Percentiles rank a stretch among this genome's conserved stretches.
phyloP scores from a whole-genome alignment of 2,797 vertebrate species.

The Gila robusta region DNA sequence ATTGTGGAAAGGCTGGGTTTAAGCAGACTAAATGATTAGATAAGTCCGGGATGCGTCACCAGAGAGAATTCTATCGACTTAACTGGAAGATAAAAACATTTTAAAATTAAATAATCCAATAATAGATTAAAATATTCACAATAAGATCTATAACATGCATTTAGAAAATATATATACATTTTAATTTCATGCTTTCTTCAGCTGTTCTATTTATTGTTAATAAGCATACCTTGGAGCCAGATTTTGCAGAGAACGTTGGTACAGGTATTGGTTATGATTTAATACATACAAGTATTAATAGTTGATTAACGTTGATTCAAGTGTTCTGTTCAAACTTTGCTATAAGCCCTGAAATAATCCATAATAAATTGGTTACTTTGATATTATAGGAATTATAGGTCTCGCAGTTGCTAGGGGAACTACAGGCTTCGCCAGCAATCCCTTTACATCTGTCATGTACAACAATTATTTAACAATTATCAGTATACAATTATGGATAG shows the following conservation, averaged over 20 bases:
- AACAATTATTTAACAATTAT: not conserved
- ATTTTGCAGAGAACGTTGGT: not conserved
- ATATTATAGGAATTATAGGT: constrained; percentile 6
- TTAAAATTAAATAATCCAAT: not conserved
- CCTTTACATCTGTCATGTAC: not conserved
- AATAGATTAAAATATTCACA: not conserved
- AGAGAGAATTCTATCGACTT: not conserved
- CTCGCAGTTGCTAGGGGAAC: constrained; percentile 35
- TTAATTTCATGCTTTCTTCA: not conserved
- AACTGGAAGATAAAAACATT: not conserved
- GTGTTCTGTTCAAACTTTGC: not conserved
- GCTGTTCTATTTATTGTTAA: not conserved
- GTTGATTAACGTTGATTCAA: not conserved
- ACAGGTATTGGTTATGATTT: not conserved
- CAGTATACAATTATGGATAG: not conserved
- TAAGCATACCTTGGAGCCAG: not conserved
- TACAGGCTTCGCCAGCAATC: constrained; percentile 2
- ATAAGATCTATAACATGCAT: not conserved
- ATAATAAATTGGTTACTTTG: not conserved
- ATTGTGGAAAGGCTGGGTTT: not conserved
- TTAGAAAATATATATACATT: not conserved
- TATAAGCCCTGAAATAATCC: not conserved
- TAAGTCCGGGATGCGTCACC: not conserved
- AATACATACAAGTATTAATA: not conserved
- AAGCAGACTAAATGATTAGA: not conserved